These are phyloP conservation scores for Thalassoma bifasciatum DNA, from an alignment of 2,113 vertebrate genomes.

Conservation along the genomic window DNA sequence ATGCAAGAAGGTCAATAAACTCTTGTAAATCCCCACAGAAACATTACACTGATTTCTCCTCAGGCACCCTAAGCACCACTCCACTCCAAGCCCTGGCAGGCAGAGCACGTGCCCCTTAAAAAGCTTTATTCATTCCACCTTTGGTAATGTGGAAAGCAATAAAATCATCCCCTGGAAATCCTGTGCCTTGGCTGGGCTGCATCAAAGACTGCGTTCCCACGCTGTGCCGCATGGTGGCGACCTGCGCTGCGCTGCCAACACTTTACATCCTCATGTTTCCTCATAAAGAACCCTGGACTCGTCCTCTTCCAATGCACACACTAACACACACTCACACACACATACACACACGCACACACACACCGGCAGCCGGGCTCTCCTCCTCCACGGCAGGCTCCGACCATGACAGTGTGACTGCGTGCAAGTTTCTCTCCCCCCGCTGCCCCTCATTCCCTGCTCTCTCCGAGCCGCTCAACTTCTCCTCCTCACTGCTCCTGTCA, in stretches of 20 bases:
- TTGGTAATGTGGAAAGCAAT: slow-evolving; percentile 39
- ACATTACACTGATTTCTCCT: slow-evolving; percentile 27
- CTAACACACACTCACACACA: not conserved
- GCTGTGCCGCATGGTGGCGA: slow-evolving; percentile 79
- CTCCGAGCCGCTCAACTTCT: slow-evolving; percentile 46
- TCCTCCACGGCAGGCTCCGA: slow-evolving; percentile 51
- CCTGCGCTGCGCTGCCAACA: slow-evolving; percentile 66
- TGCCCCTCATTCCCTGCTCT: slow-evolving; percentile 10
- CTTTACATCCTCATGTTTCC: slow-evolving; percentile 43
- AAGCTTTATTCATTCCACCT: slow-evolving; percentile 43
- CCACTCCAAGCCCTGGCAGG: slow-evolving; percentile 27
- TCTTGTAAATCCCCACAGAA: slow-evolving; percentile 34
- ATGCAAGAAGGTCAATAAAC: slow-evolving; percentile 39
- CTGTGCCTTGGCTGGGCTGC: not conserved
- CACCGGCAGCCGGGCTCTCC: slow-evolving; percentile 66
- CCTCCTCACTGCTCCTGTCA: slow-evolving; percentile 35
- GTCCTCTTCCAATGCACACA: slow-evolving; percentile 56
- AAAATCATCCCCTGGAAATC: slow-evolving; percentile 33
- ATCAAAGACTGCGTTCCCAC: slow-evolving; percentile 55
- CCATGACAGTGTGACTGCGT: slow-evolving; percentile 57
- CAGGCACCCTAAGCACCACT: slow-evolving; percentile 5
- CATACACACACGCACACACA: slow-evolving; percentile 25
- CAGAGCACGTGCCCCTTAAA: slow-evolving; percentile 45
- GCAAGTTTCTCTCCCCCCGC: slow-evolving; percentile 24
- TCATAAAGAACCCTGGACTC: slow-evolving; percentile 72